A percentile compares a stretch with the other conserved stretches of the same genome.
These are phyloP conservation scores for Tadarida brasiliensis DNA, from an alignment of 2,797 vertebrate species.

Conservation along the genomic window DNA sequence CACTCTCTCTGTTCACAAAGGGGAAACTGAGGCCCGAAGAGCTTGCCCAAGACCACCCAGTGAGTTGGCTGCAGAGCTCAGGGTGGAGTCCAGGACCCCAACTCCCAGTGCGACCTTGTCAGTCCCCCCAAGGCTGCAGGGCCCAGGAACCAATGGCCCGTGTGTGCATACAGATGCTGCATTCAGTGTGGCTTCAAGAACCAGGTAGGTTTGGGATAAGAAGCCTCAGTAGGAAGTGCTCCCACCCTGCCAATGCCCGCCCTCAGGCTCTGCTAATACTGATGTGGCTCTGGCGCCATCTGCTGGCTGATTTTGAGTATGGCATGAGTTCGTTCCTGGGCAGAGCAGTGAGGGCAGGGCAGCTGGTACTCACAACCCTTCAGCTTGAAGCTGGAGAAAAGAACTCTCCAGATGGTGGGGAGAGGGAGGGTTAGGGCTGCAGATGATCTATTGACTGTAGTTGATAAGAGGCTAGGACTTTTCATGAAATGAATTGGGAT, in stretches of 20 bases:
- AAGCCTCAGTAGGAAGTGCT: neutral
- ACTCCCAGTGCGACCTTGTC: neutral
- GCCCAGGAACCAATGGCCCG: neutral
- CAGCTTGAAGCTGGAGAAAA: neutral
- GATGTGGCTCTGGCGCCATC: neutral
- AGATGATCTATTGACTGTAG: rapidly evolving
- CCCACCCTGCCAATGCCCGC: rapidly evolving
- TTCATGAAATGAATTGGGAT: neutral
- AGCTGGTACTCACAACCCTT: neutral
- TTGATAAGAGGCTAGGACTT: neutral
- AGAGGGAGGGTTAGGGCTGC: neutral
- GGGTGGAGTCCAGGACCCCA: neutral
- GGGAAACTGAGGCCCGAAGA: neutral
- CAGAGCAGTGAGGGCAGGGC: neutral
- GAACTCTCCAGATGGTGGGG: rapidly evolving
- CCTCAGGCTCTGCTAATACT: too few relatives aligned
- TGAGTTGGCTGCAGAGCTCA: neutral
- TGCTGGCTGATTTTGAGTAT: neutral
- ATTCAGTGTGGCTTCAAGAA: neutral
- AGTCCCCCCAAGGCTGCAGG: neutral
- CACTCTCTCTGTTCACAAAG: neutral
- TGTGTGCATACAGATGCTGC: too few relatives aligned
- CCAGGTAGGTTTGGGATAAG: too few relatives aligned
- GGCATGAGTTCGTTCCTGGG: rapidly evolving
- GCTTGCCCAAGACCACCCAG: neutral